Evolutionary conservation across 2,888 invertebrate species (phyloP), one percentile per base, ranked within the genome.

Genomic region (Ethmia dodecea): DNA sequence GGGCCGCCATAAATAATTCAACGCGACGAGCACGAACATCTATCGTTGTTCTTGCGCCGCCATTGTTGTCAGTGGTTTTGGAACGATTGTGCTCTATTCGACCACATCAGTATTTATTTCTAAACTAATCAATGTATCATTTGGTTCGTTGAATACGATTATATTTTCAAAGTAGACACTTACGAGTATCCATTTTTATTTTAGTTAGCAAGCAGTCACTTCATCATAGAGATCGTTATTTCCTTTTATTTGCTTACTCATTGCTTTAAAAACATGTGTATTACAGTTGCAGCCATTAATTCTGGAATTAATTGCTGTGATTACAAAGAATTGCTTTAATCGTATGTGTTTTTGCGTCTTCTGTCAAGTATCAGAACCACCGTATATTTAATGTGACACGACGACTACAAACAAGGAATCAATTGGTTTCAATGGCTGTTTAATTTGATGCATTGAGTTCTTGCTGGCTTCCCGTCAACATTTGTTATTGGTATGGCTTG

Each of bases 1-100:
- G 55, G 47, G 58, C 65, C 66, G 69, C 59, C 73, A 84, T 84
- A 72, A 74, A 84, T 84, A 70, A 81, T 83, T 81, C 81, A 84
- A 69, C 62, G 54, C 60, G 51, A 60, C 5, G 60, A 62, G 56
- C 60, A 53, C 54, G 46, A 60, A 59, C 63, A 60, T 61, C 63
- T 55, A 64, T 64, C 65, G 63, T 60, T 60, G 66, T 76, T 78
- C 71, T 76, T 76, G 71, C 60, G 43, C 42, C 46, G 55, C 70
- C 53, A 73, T 78, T 79, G 74, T 77, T 51, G 8, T 52, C 10
- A 14, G 13, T 59, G 45, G 59, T 54, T 63, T 61, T 49, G 48
- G 54, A 53, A 45, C 55, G 56, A 52, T 52, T 60, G 57, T 55
- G 47, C 47, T 54, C 47, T 52, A 52, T 47, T 49, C 44, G 42